phyloP scores from a whole-genome alignment of 2,888 invertebrate species.

The Drosophila pseudotalamancana region DNA sequence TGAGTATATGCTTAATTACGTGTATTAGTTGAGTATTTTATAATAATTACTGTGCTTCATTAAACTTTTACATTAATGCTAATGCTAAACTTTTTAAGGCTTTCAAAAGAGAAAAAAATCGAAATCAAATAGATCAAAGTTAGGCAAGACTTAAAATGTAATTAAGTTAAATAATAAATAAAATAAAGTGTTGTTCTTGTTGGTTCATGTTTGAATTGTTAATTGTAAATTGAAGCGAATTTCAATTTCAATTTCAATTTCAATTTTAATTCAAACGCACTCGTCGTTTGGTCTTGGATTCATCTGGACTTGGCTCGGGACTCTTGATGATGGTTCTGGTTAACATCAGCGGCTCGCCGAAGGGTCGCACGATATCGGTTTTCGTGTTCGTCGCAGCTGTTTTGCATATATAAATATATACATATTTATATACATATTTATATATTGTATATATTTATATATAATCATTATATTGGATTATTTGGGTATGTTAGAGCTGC shows the following conservation, averaged over 20 bases:
- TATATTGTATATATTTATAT: constrained; percentile 16
- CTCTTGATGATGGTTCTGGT: constrained; percentile 61
- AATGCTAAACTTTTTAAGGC: constrained; percentile 28
- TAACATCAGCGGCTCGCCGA: constrained; percentile 92
- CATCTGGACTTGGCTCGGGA: constrained; percentile 46
- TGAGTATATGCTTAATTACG: constrained; percentile 3
- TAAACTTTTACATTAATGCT: constrained; percentile 40
- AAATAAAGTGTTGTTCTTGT: constrained; percentile 16
- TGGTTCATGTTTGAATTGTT: constrained; percentile 2
- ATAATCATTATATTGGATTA: constrained; percentile 12
- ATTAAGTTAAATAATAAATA: constrained; percentile 31
- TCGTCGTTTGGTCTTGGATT: constrained; percentile 50
- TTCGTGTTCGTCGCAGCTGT: constrained; percentile 61
- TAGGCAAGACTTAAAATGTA: constrained; percentile 7
- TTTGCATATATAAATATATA: constrained; percentile 7
- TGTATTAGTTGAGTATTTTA: constrained; percentile 56
- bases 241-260: constrained; percentile 12
- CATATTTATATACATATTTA: constrained; percentile 5
- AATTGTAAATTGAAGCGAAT: constrained; percentile 8
- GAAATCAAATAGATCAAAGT: background rate
- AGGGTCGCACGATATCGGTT: constrained; percentile 87
- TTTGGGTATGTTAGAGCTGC: constrained; percentile 24
- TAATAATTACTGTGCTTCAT: constrained; percentile 71
- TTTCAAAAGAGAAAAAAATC: constrained; percentile 1
- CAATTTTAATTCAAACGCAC: constrained; percentile 48